Evolutionary conservation across 2,888 invertebrate genomes (phyloP), one percentile per base, ranked within the genome.

Genomic region (Andricus quercusramuli): DNA sequence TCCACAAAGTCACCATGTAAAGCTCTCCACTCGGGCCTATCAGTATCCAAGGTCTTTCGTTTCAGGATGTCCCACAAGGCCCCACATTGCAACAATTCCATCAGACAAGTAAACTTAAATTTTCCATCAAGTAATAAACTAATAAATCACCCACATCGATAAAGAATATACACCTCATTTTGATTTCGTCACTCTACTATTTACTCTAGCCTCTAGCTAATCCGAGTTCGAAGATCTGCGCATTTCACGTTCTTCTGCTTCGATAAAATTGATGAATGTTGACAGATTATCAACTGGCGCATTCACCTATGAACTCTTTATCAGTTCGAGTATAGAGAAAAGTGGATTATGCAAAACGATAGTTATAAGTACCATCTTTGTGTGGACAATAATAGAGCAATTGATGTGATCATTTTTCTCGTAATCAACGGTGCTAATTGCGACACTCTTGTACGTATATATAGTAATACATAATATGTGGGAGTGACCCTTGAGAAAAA

Each of bases 341-440:
- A 20, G 4, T 37, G 41, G n/a, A 67, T 67, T 67, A 67, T 67
- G 66, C 37, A 67, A n/a, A 67, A n/a, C 5, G n/a, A 37, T 37
- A 65, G 29, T 65, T 65, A 64, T 15, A 15, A 17, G 3, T 9
- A n/a, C 20, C 3, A 37, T 41, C 1, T 68, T 68, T 68, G 3
- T 25, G 25, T 29, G 22, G 70, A 56, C 51, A 51, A 56, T 56
- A 56, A 74, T 56, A 74, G 70, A 32, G 70, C 32, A 74, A 56
- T 56, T 51, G 51, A 74, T 74, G 70, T 47, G 70, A 56, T 56
- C 51, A 74, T 29, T 74, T 56, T 74, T 74, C 70, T 51, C 70
- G 32, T 74, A 74, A 74, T 74, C 70, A 56, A 29, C 29, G n/a
- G 32, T 51, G 70, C 51, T 74, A 74, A 74, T 74, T 70, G 32